Percentiles rank a stretch among this genome's conserved stretches.
Evolutionary conservation across 1,140 invertebrate species (phyloP).

Genomic region (Rhagoletis zephyria): DNA sequence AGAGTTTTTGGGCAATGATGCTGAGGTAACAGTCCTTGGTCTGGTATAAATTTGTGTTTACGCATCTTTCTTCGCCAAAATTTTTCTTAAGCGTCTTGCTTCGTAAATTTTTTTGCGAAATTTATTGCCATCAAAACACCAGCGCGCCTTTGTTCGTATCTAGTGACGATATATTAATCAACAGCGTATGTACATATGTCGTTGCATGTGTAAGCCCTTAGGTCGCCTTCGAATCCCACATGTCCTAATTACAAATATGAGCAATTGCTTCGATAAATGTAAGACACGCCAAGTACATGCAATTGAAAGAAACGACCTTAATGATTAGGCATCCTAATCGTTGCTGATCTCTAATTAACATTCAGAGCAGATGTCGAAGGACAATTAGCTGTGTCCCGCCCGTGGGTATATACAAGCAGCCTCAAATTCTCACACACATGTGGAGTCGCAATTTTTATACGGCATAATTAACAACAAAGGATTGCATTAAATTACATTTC

Average conservation of each 20-base stretch:
- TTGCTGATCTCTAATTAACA: slow-evolving; percentile 38
- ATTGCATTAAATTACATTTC: neutral
- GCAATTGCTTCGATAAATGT: neutral
- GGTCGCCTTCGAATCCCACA: neutral
- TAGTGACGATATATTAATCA: too few relatives aligned
- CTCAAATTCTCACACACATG: neutral
- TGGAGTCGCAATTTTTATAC: neutral
- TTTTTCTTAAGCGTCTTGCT: too few relatives aligned
- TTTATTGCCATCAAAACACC: too few relatives aligned
- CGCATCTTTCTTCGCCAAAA: too few relatives aligned
- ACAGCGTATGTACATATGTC: neutral
- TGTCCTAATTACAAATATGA: neutral
- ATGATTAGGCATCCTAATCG: neutral
- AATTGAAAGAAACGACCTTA: slow-evolving; percentile 38
- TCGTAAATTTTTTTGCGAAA: too few relatives aligned
- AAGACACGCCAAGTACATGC: neutral
- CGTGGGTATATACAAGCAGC: neutral
- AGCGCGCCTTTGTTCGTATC: too few relatives aligned
- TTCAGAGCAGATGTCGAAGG: slow-evolving; percentile 10
- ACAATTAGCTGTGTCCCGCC: slow-evolving; percentile 5
- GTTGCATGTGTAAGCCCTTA: too few relatives aligned
- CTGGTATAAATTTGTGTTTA: too few relatives aligned
- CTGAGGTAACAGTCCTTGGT: too few relatives aligned
- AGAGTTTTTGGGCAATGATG: too few relatives aligned
- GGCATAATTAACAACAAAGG: neutral